Conservation (phyloP, 2,888 invertebrate species). For the Deladenus siricidicola region DNA sequence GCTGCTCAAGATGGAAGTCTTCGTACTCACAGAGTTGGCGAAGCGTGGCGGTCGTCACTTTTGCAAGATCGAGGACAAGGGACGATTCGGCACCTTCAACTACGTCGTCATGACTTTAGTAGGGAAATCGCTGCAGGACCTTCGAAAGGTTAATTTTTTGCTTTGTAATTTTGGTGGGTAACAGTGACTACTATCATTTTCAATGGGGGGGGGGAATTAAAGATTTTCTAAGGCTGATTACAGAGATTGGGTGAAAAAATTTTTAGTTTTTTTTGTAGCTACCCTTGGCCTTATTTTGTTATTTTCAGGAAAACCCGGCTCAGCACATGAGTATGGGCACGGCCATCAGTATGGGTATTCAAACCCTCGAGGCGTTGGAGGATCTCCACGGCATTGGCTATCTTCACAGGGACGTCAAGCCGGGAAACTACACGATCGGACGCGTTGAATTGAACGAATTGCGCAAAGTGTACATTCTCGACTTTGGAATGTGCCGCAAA, state of each 20-base stretch:
- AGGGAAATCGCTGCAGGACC: constrained; percentile 43
- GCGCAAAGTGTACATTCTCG: constrained; percentile 46
- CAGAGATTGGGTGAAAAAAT: too few relatives aligned
- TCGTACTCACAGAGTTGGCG: constrained; percentile 42
- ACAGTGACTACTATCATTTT: too few relatives aligned
- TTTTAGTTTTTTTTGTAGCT: too few relatives aligned
- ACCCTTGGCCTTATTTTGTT: too few relatives aligned
- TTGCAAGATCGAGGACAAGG: constrained; percentile 49
- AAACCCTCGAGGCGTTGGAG: constrained; percentile 45
- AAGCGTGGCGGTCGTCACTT: constrained; percentile 45
- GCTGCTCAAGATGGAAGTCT: constrained; percentile 47
- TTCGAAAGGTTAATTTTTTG: constrained; percentile 29
- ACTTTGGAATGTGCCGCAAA: constrained; percentile 36
- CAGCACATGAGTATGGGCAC: constrained; percentile 44
- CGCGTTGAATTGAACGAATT: constrained; percentile 38
- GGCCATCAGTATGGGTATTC: constrained; percentile 38
- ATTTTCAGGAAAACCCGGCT: constrained; percentile 25
- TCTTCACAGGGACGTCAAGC: constrained; percentile 35
- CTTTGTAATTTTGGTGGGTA: too few relatives aligned
- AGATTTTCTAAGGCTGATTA: too few relatives aligned
- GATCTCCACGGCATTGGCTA: constrained; percentile 46
- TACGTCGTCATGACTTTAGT: constrained; percentile 33
- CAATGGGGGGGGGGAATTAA: too few relatives aligned
- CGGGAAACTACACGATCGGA: constrained; percentile 46
- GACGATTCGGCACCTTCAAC: constrained; percentile 30